Evolutionary conservation across 2,113 vertebrate species (phyloP), one percentile per base, ranked within the genome.

Genomic region (Nothobranchius kuhntae): DNA sequence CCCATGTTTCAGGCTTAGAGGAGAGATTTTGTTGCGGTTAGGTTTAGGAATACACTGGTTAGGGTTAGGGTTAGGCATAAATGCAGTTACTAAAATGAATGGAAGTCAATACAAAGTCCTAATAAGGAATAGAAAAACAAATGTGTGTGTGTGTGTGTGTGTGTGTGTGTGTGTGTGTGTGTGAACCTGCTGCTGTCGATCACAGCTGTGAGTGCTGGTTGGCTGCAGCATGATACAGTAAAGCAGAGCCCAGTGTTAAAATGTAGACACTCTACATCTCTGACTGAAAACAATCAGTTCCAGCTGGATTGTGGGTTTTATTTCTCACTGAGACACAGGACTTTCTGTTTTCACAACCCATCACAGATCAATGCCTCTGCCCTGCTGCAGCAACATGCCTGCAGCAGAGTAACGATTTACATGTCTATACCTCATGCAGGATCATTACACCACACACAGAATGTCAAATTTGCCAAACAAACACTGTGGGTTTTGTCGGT

Each of bases 161-260:
- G 46, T 21, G 46, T 61, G 13, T 44, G 68, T 38, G 54, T 35
- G 30, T 13, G 42, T 24, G 46, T 57, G 57, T 50, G 65, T 57
- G 51, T 61, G 68, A 87, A 91, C 88, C 91, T 91, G 88, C 77
- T 86, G 84, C 88, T 86, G 87, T 91, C 87, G 14, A 68, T 90
- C 86, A 89, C 35, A 76, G 61, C 24, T 62, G 55, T 6, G 60
- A 81, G 71, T 2, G 73, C 5, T n/a, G 62, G 58, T 53, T 76
- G 83, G 77, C 65, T 75, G 71, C 72, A 78, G n/a, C 54, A 61
- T 21, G 52, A 82, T 78, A 59, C 65, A 81, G 75, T 67, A 57
- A 48, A 71, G 1, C 10, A 8, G 47, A 47, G 17, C 56, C 61
- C 67, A 35, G 13, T 56, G 6, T 64, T 42, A 36, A 2, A 48